Conservation (phyloP, 2,113 vertebrate species). For the Odocoileus virginianus region DNA sequence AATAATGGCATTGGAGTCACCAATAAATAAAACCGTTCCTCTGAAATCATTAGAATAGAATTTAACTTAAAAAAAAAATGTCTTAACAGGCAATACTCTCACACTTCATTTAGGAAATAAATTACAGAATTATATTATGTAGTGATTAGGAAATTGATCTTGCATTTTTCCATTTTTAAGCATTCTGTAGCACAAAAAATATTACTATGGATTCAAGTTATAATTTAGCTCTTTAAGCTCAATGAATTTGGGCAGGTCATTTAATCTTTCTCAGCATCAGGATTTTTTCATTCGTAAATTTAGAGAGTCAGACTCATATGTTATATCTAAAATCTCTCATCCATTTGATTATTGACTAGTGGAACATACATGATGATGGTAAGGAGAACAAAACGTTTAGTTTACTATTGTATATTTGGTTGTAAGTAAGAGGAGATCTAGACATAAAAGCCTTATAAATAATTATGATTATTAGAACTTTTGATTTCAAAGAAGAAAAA, state of each 20-base stretch:
- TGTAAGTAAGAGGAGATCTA: background rate
- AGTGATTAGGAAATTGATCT: constrained; percentile 43
- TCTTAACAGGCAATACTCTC: constrained; percentile 37
- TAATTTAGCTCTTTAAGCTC: background rate
- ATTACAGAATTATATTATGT: constrained; percentile 21
- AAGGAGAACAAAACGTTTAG: background rate
- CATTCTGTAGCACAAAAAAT: constrained; percentile 30
- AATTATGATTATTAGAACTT: background rate
- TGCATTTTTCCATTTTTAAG: constrained; percentile 40
- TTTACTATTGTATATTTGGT: background rate
- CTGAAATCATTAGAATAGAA: constrained; percentile 42
- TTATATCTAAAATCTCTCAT: background rate
- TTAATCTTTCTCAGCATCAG: background rate
- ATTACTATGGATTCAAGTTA: constrained; percentile 11
- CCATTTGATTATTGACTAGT: background rate
- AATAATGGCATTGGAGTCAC: constrained; percentile 28
- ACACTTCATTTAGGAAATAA: constrained; percentile 49
- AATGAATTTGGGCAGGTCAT: background rate
- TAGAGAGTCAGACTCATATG: background rate
- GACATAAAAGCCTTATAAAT: background rate
- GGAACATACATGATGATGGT: background rate
- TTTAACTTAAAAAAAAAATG: constrained; percentile 33
- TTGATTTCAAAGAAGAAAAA: background rate
- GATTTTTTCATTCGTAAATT: background rate
- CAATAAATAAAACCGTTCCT: constrained; percentile 50